These are phyloP conservation scores for Adelognathus sp. DNA, from an alignment of 2,888 invertebrate genomes.

Conservation along the genomic window DNA sequence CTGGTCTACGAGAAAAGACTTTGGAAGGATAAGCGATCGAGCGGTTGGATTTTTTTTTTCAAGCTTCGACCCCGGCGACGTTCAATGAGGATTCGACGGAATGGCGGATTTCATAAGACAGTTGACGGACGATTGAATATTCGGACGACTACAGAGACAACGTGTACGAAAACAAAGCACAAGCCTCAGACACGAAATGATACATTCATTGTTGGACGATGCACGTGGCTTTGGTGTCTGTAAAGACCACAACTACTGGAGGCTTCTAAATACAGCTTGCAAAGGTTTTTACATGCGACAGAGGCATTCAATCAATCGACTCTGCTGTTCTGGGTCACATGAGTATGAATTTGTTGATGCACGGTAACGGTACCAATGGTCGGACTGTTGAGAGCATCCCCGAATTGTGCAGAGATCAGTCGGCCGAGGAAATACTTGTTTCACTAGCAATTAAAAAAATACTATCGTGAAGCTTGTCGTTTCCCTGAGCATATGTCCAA, in stretches of 20 bases:
- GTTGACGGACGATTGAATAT: conserved; percentile 12
- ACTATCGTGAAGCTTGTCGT: too few relatives aligned
- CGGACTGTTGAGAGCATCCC: neutral
- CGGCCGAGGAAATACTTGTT: too few relatives aligned
- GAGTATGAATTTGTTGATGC: neutral
- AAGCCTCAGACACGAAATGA: neutral
- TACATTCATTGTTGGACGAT: neutral
- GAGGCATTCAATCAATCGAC: neutral
- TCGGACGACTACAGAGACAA: neutral
- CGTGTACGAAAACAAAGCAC: neutral
- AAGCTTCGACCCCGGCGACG: conserved; percentile 17
- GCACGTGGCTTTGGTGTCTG: conserved; percentile 34
- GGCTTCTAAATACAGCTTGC: conserved; percentile 38
- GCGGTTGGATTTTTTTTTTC: conserved; percentile 1
- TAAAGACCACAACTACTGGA: conserved; percentile 24
- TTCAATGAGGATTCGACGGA: conserved; percentile 23
- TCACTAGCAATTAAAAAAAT: too few relatives aligned
- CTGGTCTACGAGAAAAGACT: conserved; percentile 42
- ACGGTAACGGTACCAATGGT: neutral
- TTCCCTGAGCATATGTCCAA: too few relatives aligned
- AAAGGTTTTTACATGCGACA: conserved; percentile 38
- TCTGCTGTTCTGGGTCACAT: neutral
- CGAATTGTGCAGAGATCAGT: too few relatives aligned
- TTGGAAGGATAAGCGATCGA: conserved; percentile 7
- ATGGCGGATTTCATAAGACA: conserved; percentile 29